Evolutionary conservation across 2,113 vertebrate species (phyloP).

Genomic region (Trichechus manatus): DNA sequence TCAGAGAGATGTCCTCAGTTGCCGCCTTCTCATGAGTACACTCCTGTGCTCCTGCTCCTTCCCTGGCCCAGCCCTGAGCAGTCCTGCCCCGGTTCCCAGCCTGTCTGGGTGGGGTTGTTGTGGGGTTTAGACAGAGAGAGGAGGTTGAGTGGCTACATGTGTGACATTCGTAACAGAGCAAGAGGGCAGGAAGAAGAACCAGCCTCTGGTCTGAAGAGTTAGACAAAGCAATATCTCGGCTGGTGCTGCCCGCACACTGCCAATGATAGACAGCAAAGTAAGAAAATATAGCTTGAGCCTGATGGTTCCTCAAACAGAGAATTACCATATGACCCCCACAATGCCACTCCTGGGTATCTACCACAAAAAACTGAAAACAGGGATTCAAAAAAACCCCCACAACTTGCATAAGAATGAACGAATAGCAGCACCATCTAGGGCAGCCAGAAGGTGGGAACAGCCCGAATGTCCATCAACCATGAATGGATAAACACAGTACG

Average conservation of each 20-base stretch:
- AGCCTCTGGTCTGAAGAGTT: not conserved
- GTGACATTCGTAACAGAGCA: not conserved
- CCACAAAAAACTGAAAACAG: not conserved
- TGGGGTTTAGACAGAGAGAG: not conserved
- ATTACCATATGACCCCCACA: not conserved
- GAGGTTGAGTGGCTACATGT: not conserved
- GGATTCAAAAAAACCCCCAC: not conserved
- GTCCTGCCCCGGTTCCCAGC: not conserved
- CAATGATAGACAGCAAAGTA: not conserved
- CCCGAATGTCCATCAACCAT: not conserved
- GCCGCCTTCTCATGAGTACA: not conserved
- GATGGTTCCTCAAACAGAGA: not conserved
- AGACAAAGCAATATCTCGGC: not conserved
- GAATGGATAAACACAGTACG: not conserved
- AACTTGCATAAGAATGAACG: not conserved
- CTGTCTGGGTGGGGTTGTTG: not conserved
- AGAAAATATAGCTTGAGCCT: not conserved
- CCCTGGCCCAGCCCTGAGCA: not conserved
- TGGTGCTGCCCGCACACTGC: rapidly evolving
- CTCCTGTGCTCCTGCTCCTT: not conserved
- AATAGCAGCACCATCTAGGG: not conserved
- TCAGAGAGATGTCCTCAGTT: not conserved
- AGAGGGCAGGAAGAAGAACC: not conserved
- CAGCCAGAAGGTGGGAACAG: not conserved
- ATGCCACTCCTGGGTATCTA: not conserved